Percentiles rank a stretch among this genome's conserved stretches.
Conservation (phyloP, 2,113 vertebrate species). For the Rhabdornis inornatus region DNA sequence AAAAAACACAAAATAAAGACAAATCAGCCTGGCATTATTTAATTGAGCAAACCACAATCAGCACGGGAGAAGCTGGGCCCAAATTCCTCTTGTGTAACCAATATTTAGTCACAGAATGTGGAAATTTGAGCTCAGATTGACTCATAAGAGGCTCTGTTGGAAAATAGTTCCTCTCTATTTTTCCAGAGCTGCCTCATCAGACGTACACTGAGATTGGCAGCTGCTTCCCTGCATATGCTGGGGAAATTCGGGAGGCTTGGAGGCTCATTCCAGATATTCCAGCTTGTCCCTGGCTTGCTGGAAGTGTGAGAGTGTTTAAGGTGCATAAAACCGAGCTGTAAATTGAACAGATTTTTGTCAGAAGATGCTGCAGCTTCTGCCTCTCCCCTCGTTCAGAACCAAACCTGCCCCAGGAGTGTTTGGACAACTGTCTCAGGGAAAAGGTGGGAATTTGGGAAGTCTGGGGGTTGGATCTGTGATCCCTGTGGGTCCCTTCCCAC, state of each 20-base stretch:
- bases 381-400: background rate
- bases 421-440: background rate
- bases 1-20: background rate
- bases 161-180: constrained; percentile 7
- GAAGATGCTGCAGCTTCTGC: background rate
- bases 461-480: background rate
- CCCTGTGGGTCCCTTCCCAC: background rate
- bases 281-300: background rate
- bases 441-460: background rate
- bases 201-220: constrained; percentile 30
- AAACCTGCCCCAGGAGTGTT: rapidly evolving
- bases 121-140: background rate
- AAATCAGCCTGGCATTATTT: background rate
- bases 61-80: background rate
- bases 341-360: background rate
- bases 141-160: background rate
- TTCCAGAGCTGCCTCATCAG: background rate
- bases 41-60: background rate
- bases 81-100: background rate
- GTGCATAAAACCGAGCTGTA: background rate
- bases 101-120: background rate
- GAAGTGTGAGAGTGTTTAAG: background rate
- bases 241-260: background rate
- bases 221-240: constrained; percentile 26
- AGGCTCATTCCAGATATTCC: background rate